Conservation (phyloP, 2,888 invertebrate species). For the Lasioglossum malachurum region DNA sequence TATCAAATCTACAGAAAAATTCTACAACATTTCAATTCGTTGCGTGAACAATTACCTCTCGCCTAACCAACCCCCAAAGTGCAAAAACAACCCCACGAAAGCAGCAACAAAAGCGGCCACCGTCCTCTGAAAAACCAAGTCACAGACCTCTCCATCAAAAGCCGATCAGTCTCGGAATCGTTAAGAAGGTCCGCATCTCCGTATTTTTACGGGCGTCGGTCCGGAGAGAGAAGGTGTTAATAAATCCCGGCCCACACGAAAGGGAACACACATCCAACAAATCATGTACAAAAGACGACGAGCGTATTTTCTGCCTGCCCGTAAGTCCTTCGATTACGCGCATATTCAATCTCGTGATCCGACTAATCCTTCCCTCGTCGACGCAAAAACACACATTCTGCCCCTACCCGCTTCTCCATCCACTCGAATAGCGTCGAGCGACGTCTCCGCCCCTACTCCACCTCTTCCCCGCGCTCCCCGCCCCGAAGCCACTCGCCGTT, state of each 20-base stretch:
- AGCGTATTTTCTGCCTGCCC: conserved; percentile 11
- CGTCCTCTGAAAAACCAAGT: not conserved
- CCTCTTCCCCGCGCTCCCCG: not conserved
- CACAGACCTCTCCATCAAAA: not conserved
- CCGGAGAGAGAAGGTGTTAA: conserved; percentile 5
- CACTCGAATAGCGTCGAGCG: not conserved
- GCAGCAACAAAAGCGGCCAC: not conserved
- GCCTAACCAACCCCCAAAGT: not conserved
- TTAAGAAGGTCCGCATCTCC: not conserved
- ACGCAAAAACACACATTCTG: conserved; percentile 47
- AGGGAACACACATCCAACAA: conserved; percentile 14
- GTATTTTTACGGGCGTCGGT: not conserved
- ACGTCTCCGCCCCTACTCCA: not conserved
- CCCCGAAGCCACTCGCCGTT: not conserved
- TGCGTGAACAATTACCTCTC: not conserved
- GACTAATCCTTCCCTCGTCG: conserved; percentile 35
- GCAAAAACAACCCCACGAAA: not conserved
- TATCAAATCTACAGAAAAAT: not conserved
- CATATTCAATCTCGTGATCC: conserved; percentile 16
- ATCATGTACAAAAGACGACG: conserved; percentile 19
- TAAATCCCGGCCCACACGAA: conserved; percentile 3
- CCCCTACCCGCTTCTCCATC: not conserved
- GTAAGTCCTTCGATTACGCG: conserved; percentile 23
- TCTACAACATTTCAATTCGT: not conserved
- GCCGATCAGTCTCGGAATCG: conserved; percentile 6